These are phyloP conservation scores for Hippocampus zosterae DNA, from an alignment of 2,113 vertebrate species.

Conservation along the genomic window DNA sequence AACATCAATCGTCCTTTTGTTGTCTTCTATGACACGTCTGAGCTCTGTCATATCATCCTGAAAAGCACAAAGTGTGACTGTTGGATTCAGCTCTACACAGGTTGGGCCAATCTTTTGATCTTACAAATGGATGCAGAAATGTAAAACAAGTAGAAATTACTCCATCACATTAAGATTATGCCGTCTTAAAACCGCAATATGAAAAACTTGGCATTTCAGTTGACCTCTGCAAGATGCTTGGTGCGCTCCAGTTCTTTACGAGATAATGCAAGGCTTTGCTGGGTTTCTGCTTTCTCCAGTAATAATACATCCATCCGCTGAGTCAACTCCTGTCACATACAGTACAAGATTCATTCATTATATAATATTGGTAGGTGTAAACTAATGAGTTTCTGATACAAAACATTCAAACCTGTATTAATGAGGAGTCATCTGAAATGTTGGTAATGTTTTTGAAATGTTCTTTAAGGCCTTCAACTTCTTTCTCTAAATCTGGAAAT, in stretches of 20 bases:
- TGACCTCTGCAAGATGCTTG: slow-evolving; percentile 82
- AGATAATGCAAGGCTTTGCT: slow-evolving; percentile 80
- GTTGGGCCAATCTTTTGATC: neutral
- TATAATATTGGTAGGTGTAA: neutral
- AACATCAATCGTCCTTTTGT: slow-evolving; percentile 69
- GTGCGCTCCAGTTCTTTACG: slow-evolving; percentile 79
- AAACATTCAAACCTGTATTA: slow-evolving; percentile 79
- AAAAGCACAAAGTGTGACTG: slow-evolving; percentile 31
- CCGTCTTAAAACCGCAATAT: neutral
- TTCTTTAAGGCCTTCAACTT: slow-evolving; percentile 78
- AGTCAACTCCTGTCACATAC: slow-evolving; percentile 79
- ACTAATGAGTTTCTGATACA: neutral
- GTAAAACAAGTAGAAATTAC: neutral
- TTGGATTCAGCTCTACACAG: neutral
- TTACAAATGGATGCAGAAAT: neutral
- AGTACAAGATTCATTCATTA: neutral
- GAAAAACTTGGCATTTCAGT: neutral
- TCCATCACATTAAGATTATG: neutral
- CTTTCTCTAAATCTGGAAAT: slow-evolving; percentile 84
- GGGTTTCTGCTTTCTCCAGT: slow-evolving; percentile 90
- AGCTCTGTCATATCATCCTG: slow-evolving; percentile 73
- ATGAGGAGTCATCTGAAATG: slow-evolving; percentile 73
- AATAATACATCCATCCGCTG: slow-evolving; percentile 83
- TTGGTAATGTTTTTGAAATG: slow-evolving; percentile 57
- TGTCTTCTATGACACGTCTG: slow-evolving; percentile 68